These are phyloP conservation scores for Quiscalus mexicanus DNA, from an alignment of 2,113 vertebrate genomes.

Conservation along the genomic window DNA sequence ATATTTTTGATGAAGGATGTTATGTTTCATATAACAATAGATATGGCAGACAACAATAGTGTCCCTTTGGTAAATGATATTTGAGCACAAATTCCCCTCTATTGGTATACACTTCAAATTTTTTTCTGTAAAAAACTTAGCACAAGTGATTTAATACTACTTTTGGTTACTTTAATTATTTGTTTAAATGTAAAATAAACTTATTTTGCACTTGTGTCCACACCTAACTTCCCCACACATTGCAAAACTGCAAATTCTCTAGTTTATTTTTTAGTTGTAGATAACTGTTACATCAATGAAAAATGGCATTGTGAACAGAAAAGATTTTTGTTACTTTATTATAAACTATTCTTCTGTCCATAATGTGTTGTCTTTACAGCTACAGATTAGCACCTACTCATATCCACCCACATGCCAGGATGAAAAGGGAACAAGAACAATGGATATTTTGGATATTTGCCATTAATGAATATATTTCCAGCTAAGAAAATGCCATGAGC, in stretches of 20 bases:
- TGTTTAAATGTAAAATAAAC: neutral
- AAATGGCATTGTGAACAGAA: neutral
- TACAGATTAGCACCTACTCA: neutral
- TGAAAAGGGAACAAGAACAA: neutral
- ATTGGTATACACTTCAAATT: neutral
- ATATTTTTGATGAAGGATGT: neutral
- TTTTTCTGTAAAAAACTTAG: neutral
- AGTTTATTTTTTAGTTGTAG: neutral
- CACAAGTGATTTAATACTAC: neutral
- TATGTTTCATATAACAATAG: neutral
- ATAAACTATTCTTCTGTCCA: neutral
- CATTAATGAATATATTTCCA: neutral
- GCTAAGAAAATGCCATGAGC: neutral
- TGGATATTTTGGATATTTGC: neutral
- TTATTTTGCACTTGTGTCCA: neutral
- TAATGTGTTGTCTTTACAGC: neutral
- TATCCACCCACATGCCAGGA: neutral
- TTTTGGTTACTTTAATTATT: neutral
- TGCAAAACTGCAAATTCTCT: neutral
- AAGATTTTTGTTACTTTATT: neutral
- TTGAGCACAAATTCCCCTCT: neutral
- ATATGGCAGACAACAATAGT: neutral
- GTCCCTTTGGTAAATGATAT: neutral
- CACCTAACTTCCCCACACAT: neutral
- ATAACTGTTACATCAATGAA: neutral